phyloP scores from a whole-genome alignment of 2,797 vertebrate species.

The Distichodus sexfasciatus region DNA sequence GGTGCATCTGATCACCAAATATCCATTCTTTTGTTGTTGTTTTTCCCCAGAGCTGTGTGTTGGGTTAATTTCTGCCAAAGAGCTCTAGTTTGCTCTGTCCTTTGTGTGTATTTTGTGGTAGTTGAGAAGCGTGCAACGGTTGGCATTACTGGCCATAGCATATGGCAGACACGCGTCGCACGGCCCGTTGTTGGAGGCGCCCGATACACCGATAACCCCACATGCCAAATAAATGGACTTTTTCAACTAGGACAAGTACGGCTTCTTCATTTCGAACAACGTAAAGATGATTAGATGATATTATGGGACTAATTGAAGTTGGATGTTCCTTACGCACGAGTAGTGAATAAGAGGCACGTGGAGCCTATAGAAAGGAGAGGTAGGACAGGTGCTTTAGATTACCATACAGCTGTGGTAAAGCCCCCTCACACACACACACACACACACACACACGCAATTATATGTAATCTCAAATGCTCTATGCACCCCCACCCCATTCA shows the following conservation, averaged over 20 bases:
- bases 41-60: no score
- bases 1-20: no score
- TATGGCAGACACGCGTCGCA: slow-evolving; percentile 11
- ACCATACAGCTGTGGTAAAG: slow-evolving; percentile 72
- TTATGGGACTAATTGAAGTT: background rate
- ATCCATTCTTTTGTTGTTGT: no score
- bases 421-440: slow-evolving; percentile 7
- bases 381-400: slow-evolving; percentile 53
- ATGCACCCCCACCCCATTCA: background rate
- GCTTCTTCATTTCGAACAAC: no score
- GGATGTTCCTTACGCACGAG: slow-evolving; percentile 11
- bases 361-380: background rate
- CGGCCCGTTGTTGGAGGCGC: background rate
- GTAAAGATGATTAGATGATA: no score
- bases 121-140: no score
- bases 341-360: background rate
- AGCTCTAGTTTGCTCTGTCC: no score
- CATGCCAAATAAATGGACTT: no score
- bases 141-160: slow-evolving; percentile 2
- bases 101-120: no score
- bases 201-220: no score
- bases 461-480: slow-evolving; percentile 50
- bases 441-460: slow-evolving; percentile 52
- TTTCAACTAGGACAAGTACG: no score
- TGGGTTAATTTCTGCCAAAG: no score